Base-by-base conservation (phyloP, 2,888 invertebrate species). In the Linnaemya tessellans region DNA sequence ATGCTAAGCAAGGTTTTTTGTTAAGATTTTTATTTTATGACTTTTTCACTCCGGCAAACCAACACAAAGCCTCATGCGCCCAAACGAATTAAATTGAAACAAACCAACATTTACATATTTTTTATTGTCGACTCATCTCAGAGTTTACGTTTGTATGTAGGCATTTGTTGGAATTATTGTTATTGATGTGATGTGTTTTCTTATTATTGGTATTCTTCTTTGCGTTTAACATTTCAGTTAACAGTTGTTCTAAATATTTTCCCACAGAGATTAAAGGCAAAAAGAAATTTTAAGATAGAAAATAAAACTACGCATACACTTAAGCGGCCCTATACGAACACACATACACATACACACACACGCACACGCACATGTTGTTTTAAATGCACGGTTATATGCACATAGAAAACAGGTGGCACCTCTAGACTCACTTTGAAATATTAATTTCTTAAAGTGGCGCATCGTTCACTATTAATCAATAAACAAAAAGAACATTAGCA, bases 321-420 rank as follows among this genome's bases (percentile, higher is more conserved):
- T 11, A 60, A 62, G 2, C 20, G 10, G 10, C 25, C 46, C 9
- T 54, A 11, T 70, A 41, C 25, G n/a, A 22, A 13, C 7, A 8
- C n/a, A n/a, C n/a, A n/a, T n/a, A n/a, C n/a, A n/a, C n/a, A n/a
- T n/a, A n/a, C n/a, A n/a, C n/a, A n/a, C n/a, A n/a, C n/a, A n/a
- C n/a, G n/a, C n/a, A n/a, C n/a, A 8, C n/a, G 22, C 11, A 3
- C 1, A 20, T 65, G 25, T 41, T 18, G n/a, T 41, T 60, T 22
- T 10, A 54, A 54, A 5, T 15, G 22, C 7, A 35, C 46, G 1
- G 30, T 5, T 5, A 5, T 18, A n/a, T n/a, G n/a, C n/a, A 7
- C 10, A 20, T 54, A 65, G 87, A 87, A 89, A 90, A 89, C 91
- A 90, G 90, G 90, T 90, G 91, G 91, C 91, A 90, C 88, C 90